Evolutionary conservation across 1,140 invertebrate species (phyloP).

Genomic region (Aethina tumida): DNA sequence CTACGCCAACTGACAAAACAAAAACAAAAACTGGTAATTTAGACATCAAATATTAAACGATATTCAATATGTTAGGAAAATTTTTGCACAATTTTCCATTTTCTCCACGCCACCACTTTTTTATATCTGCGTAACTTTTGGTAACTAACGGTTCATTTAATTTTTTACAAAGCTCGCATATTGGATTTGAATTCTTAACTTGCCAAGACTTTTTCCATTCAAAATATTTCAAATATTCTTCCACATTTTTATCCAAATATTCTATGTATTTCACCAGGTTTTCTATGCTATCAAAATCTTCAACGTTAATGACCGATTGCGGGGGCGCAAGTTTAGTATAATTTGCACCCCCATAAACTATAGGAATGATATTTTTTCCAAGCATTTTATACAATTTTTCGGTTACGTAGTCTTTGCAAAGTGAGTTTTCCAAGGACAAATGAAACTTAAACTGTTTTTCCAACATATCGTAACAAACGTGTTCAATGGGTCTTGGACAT

Average conservation of each 20-base stretch:
- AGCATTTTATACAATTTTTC: conserved; percentile 45
- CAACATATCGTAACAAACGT: conserved; percentile 36
- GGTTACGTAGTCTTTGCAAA: conserved; percentile 46
- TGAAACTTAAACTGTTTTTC: conserved; percentile 39
- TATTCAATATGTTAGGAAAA: too few relatives aligned
- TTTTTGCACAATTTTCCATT: too few relatives aligned
- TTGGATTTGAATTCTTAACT: too few relatives aligned
- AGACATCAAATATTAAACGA: too few relatives aligned
- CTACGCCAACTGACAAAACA: too few relatives aligned
- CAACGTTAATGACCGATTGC: conserved; percentile 50
- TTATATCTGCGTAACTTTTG: too few relatives aligned
- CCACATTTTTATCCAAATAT: conserved; percentile 35
- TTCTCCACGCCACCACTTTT: too few relatives aligned
- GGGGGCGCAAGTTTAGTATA: conserved; percentile 44
- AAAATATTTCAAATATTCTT: conserved; percentile 42
- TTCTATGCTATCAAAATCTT: conserved; percentile 40
- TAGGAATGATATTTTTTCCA: conserved; percentile 39
- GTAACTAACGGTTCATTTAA: too few relatives aligned
- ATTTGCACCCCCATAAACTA: conserved; percentile 47
- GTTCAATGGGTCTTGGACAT: conserved; percentile 30
- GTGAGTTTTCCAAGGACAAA: conserved; percentile 51
- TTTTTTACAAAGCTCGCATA: too few relatives aligned
- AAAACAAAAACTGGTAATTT: too few relatives aligned
- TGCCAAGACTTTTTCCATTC: too few relatives aligned
- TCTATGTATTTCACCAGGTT: conserved; percentile 43